Evolutionary conservation across 1,140 invertebrate species (phyloP).

Genomic region (Lordiphosa mommai): DNA sequence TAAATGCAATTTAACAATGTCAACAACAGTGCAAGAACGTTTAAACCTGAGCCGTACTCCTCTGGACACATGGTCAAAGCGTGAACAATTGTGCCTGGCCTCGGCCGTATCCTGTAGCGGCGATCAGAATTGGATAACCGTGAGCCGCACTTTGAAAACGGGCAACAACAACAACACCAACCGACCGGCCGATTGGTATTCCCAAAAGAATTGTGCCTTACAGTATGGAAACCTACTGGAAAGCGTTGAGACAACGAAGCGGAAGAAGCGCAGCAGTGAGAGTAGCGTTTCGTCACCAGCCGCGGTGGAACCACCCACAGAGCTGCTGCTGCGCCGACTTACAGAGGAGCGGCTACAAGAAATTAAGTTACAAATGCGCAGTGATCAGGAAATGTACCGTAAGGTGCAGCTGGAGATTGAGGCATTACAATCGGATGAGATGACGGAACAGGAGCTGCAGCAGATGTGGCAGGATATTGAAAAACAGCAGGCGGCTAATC

Average conservation of each 20-base stretch:
- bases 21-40: conserved; percentile 16
- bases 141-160: conserved; percentile 88
- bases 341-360: conserved; percentile 89
- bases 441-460: conserved; percentile 85
- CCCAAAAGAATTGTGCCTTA: conserved; percentile 93
- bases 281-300: conserved; percentile 76
- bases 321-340: conserved; percentile 89
- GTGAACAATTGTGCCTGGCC: conserved; percentile 91
- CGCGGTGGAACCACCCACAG: conserved; percentile 84
- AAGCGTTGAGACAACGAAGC: conserved; percentile 91
- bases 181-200: conserved; percentile 91
- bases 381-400: conserved; percentile 86
- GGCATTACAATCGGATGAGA: conserved; percentile 80
- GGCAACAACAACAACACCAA: conserved; percentile 80
- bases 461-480: conserved; percentile 88
- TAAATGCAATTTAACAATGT: conserved; percentile 19
- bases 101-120: conserved; percentile 92
- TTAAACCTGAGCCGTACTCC: conserved; percentile 84
- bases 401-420: conserved; percentile 83
- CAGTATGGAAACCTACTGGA: conserved; percentile 93
- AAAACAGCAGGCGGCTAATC: conserved; percentile 85
- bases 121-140: conserved; percentile 97
- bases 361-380: conserved; percentile 85
- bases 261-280: conserved; percentile 87
- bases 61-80: conserved; percentile 90